phyloP scores from a whole-genome alignment of 2,888 invertebrate genomes.

The Autographa gamma region DNA sequence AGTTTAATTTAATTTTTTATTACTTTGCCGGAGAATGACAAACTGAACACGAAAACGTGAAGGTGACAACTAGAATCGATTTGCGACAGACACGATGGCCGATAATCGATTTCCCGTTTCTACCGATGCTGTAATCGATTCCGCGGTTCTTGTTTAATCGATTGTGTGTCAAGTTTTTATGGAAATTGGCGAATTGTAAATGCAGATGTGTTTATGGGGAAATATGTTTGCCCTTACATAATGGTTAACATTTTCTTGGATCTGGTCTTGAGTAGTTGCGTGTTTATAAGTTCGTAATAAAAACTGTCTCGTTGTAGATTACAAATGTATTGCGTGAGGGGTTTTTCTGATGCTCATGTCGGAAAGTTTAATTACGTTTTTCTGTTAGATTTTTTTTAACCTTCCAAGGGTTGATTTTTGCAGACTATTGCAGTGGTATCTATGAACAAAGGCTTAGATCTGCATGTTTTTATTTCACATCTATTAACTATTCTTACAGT shows the following conservation, averaged over 20 bases:
- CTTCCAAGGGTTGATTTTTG: not conserved
- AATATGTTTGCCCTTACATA: slow-evolving; percentile 26
- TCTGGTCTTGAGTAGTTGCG: not conserved
- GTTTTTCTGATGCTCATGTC: not conserved
- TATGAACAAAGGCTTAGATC: not conserved
- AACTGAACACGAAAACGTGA: slow-evolving; percentile 66
- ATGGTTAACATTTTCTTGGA: slow-evolving; percentile 3
- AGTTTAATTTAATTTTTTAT: slow-evolving; percentile 48
- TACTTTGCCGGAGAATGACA: slow-evolving; percentile 42
- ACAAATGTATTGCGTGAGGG: slow-evolving; percentile 2
- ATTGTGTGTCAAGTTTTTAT: slow-evolving; percentile 63
- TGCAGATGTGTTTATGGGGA: slow-evolving; percentile 42
- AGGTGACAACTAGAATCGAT: slow-evolving; percentile 87
- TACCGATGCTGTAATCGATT: slow-evolving; percentile 77
- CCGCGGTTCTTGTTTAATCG: slow-evolving; percentile 71
- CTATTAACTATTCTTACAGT: no score
- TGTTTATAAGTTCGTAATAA: not conserved
- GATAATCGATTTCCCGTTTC: slow-evolving; percentile 82
- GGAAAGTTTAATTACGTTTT: not conserved
- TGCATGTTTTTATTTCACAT: no score
- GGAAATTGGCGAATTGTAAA: slow-evolving; percentile 46
- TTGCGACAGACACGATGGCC: slow-evolving; percentile 82
- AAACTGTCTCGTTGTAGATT: slow-evolving; percentile 2
- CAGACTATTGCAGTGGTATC: not conserved
- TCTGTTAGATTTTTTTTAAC: not conserved